Evolutionary conservation across 2,797 vertebrate genomes (phyloP).

Genomic region (Cichlasoma orientale): DNA sequence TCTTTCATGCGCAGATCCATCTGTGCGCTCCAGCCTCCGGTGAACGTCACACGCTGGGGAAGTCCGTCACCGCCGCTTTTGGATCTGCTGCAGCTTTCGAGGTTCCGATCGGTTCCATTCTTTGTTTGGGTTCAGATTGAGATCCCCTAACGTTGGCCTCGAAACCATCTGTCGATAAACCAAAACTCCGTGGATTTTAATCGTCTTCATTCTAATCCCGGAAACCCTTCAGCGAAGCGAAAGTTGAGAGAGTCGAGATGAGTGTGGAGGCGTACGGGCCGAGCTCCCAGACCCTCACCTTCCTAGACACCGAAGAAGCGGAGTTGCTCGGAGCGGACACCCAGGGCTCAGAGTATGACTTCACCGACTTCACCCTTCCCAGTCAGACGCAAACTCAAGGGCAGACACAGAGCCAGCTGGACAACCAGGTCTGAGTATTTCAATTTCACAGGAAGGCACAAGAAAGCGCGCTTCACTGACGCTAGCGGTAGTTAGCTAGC

Average conservation of each 20-base stretch:
- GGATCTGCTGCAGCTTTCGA: slow-evolving; percentile 72
- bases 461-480: slow-evolving; percentile 56
- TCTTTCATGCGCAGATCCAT: not conserved
- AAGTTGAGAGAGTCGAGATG: slow-evolving; percentile 80
- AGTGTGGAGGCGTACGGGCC: slow-evolving; percentile 98
- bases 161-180: not conserved
- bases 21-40: slow-evolving; percentile 18
- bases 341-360: slow-evolving; percentile 97
- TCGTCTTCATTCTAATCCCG: slow-evolving; percentile 17
- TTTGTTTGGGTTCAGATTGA: slow-evolving; percentile 63
- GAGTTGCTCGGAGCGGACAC: slow-evolving; percentile 96
- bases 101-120: slow-evolving; percentile 71
- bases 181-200: slow-evolving; percentile 6
- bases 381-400: slow-evolving; percentile 95
- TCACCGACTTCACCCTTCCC: slow-evolving; percentile 95
- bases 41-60: slow-evolving; percentile 66
- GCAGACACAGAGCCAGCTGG: slow-evolving; percentile 88
- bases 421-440: slow-evolving; percentile 82
- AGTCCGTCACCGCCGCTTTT: slow-evolving; percentile 72
- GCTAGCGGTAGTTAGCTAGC: slow-evolving; percentile 55
- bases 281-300: slow-evolving; percentile 97
- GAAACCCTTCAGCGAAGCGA: slow-evolving; percentile 55
- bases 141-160: not conserved
- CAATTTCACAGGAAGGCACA: slow-evolving; percentile 68
- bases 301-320: slow-evolving; percentile 96